These are phyloP conservation scores for Hemibagrus wyckioides DNA, from an alignment of 2,113 vertebrate species.

Conservation along the genomic window DNA sequence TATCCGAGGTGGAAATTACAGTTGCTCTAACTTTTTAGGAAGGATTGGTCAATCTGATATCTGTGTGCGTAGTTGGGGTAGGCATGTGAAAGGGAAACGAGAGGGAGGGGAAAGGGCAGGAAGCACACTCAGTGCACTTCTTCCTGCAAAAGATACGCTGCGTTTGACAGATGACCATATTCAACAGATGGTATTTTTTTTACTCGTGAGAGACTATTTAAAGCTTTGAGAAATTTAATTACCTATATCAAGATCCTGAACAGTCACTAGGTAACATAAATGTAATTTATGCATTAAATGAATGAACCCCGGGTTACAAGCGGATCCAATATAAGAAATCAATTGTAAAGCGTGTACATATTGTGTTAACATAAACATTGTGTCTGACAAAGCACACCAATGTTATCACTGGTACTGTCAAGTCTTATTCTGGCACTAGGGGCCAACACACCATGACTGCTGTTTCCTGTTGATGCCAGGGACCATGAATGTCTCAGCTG, in stretches of 20 bases:
- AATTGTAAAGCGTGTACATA: background rate
- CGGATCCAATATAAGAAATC: background rate
- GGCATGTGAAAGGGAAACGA: constrained; percentile 20
- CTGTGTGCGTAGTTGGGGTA: background rate
- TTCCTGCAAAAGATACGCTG: constrained; percentile 38
- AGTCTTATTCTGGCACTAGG: constrained; percentile 1
- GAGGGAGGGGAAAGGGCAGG: constrained; percentile 27
- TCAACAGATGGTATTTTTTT: constrained; percentile 29
- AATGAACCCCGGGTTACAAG: background rate
- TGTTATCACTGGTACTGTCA: background rate
- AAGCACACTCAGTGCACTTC: constrained; percentile 31
- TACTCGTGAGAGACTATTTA: constrained; percentile 14
- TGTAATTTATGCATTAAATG: background rate
- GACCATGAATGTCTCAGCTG: constrained; percentile 45
- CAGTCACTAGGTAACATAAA: background rate
- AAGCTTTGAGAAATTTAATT: background rate
- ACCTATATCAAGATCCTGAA: background rate
- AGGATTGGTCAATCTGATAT: background rate
- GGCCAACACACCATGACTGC: constrained; percentile 37
- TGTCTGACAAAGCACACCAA: background rate
- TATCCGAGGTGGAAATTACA: background rate
- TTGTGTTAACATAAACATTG: background rate
- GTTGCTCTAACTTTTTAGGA: background rate
- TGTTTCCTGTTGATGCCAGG: constrained; percentile 60
- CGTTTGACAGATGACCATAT: constrained; percentile 21